These are phyloP conservation scores for Ophioderma brevispina DNA, from an alignment of 35 echinoderm and acorn worm genomes.

Conservation along the genomic window DNA sequence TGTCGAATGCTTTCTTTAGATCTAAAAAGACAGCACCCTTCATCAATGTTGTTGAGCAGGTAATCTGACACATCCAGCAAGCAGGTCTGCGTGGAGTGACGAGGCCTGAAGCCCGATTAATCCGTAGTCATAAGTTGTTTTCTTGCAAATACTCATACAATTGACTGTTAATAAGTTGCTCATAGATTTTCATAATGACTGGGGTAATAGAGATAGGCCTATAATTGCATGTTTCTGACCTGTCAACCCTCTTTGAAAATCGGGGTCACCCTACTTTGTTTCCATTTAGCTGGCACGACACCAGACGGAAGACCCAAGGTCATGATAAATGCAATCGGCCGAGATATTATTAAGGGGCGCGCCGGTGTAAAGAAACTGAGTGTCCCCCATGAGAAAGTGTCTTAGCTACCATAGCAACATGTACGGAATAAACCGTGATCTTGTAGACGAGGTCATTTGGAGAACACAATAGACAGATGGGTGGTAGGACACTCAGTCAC, in stretches of 20 bases:
- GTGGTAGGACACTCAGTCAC: too few relatives aligned
- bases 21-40: slow-evolving; percentile 25
- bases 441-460: too few relatives aligned
- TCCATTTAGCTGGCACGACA: neutral
- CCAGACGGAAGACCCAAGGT: neutral
- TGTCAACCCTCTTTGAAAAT: slow-evolving; percentile 13
- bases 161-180: neutral
- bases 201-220: neutral
- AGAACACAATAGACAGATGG: too few relatives aligned
- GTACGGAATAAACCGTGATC: too few relatives aligned
- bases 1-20: slow-evolving; percentile 30
- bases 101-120: neutral
- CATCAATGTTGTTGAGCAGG: neutral
- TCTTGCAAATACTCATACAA: neutral
- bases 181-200: neutral
- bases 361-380: too few relatives aligned
- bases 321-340: slow-evolving; percentile 19
- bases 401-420: too few relatives aligned
- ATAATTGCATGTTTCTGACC: neutral
- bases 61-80: neutral
- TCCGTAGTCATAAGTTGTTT: neutral
- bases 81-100: neutral
- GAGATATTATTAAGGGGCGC: neutral
- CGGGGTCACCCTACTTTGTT: neutral
- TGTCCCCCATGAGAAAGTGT: too few relatives aligned